Base-by-base conservation (phyloP, 2,113 vertebrate genomes). In the Tragelaphus scriptus region DNA sequence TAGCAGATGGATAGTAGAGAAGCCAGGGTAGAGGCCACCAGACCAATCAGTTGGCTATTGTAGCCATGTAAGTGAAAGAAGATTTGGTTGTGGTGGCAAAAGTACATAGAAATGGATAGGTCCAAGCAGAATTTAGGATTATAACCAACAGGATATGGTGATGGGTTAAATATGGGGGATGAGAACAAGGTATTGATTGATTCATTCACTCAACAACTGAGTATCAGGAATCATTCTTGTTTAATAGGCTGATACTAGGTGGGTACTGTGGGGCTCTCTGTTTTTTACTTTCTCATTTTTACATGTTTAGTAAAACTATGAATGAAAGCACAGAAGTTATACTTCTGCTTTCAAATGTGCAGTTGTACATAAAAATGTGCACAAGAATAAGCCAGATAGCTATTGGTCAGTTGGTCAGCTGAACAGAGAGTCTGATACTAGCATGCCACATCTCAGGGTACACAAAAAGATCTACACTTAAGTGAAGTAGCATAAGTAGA, bases 201-300 rank as follows among this genome's bases (percentile, higher is more conserved):
- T 30, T 93, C 30, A 65, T 61, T 90, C 65, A 82, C 51, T 95
- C 49, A 92, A 56, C 30, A 95, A 51, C 32, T n/a, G 19, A 51
- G 53, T 90, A 28, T 13, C 26, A 88, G 26, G 17, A 82, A 65
- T 91, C 58, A 82, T 77, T 88, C n/a, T 88, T 88, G 36, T 86
- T 90, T 90, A 88, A 53, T 36, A 58, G 28, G 71, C 47, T 88
- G 36, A 82, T 53, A n/a, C 51, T 63, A 30, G n/a, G 7, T 63
- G 32, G 47, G 51, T 91, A 26, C 25, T 55, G 53, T 2, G 55
- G 58, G 61, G 56, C 55, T 91, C n/a, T 23, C 28, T 23, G 36
- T 12, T 61, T 95, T 85, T 92, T 30, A 77, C 36, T 95, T 95
- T 95, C 95, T 97, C 30, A 63, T 40, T 95, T 97, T 96, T 84